Conservation (phyloP, 2,888 invertebrate genomes). For the Dichetophora obliterata region DNA sequence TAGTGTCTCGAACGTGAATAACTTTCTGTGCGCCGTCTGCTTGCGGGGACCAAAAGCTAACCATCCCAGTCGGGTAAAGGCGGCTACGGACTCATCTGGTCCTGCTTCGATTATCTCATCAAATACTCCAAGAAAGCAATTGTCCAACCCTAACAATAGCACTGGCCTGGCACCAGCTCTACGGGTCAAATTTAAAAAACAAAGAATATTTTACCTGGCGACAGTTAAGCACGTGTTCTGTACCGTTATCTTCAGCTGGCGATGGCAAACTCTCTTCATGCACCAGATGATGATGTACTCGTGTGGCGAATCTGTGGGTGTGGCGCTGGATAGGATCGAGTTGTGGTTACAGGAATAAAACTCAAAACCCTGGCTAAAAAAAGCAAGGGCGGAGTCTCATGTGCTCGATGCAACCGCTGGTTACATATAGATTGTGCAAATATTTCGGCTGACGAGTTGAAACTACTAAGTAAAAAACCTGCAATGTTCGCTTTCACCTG, state of each 20-base stretch:
- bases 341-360: not conserved
- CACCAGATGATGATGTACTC: not conserved
- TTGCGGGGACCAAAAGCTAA: not conserved
- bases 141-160: not conserved
- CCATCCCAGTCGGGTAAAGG: not conserved
- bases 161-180: not conserved
- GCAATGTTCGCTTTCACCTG: too few relatives aligned
- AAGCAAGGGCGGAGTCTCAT: too few relatives aligned
- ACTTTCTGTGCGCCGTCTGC: too few relatives aligned
- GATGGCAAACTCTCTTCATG: not conserved
- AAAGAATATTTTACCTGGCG: not conserved
- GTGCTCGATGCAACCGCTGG: too few relatives aligned
- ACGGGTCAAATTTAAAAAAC: not conserved
- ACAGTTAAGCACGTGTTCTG: too few relatives aligned
- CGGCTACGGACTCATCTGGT: not conserved
- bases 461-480: too few relatives aligned
- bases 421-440: too few relatives aligned
- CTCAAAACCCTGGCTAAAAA: not conserved
- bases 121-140: not conserved
- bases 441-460: too few relatives aligned
- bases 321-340: not conserved
- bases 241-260: too few relatives aligned
- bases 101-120: too few relatives aligned
- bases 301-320: not conserved
- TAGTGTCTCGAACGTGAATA: too few relatives aligned